Percentiles rank a stretch among this genome's conserved stretches.
Conservation (phyloP, 2,113 vertebrate species). For the Pandion haliaetus region DNA sequence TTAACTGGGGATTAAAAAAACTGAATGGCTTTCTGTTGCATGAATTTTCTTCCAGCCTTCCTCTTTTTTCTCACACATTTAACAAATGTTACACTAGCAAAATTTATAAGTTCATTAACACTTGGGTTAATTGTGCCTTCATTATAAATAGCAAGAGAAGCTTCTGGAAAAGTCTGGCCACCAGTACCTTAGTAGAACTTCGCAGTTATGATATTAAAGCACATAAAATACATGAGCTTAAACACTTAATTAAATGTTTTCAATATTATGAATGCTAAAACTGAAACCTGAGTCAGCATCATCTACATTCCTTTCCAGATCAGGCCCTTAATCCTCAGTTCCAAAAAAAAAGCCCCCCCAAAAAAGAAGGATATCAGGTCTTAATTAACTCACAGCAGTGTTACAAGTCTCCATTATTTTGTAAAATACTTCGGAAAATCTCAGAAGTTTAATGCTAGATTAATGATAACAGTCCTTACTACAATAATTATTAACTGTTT, state of each 20-base stretch:
- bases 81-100: neutral
- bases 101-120: neutral
- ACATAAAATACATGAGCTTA: neutral
- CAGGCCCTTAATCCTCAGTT: neutral
- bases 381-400: neutral
- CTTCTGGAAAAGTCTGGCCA: neutral
- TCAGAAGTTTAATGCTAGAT: conserved; percentile 2
- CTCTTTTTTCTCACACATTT: neutral
- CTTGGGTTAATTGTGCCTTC: neutral
- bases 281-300: neutral
- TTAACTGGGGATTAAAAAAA: neutral
- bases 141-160: neutral
- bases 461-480: conserved; percentile 36
- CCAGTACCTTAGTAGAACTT: neutral
- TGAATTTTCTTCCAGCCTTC: neutral
- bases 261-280: neutral
- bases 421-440: conserved; percentile 2
- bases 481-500: conserved; percentile 59
- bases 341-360: neutral
- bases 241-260: neutral
- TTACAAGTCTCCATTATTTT: neutral
- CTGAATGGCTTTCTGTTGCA: neutral
- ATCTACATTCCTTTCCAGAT: neutral
- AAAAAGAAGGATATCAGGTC: neutral
- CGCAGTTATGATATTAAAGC: neutral